Evolutionary conservation across 2,888 invertebrate species (phyloP).

Genomic region (Troides helena): DNA sequence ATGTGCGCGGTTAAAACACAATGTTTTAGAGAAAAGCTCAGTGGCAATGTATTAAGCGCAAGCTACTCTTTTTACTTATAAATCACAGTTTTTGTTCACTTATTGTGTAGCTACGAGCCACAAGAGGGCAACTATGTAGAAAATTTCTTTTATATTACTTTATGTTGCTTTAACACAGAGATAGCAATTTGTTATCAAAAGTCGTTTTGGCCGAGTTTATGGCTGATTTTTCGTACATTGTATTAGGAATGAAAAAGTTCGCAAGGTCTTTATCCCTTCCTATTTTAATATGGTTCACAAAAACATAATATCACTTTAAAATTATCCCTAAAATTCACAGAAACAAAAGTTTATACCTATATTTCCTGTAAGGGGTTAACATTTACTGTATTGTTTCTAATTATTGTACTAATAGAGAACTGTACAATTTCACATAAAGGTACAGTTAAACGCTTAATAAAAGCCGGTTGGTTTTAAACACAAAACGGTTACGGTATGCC

Average conservation of each 20-base stretch:
- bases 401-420: background rate
- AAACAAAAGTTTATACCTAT: background rate
- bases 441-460: conserved; percentile 13
- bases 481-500: conserved; percentile 5
- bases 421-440: conserved; percentile 10
- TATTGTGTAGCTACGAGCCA: conserved; percentile 31
- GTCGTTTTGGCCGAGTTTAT: conserved; percentile 27
- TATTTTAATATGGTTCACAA: conserved; percentile 9
- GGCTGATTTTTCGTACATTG: conserved; percentile 18
- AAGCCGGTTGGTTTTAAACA: conserved; percentile 22
- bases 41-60: conserved; percentile 29
- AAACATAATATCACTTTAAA: background rate
- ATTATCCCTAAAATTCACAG: background rate
- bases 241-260: conserved; percentile 11
- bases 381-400: background rate
- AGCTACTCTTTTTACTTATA: conserved; percentile 29
- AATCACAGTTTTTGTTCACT: conserved; percentile 32
- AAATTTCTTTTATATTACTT: conserved; percentile 30
- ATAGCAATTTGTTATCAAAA: conserved; percentile 30
- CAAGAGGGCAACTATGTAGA: conserved; percentile 31
- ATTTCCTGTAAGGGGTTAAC: background rate
- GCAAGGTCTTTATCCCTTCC: background rate
- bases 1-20: conserved; percentile 15
- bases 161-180: conserved; percentile 28
- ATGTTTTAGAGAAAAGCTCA: conserved; percentile 25